Evolutionary conservation across 2,797 vertebrate species (phyloP).

Genomic region (Tamandua tetradactyla): DNA sequence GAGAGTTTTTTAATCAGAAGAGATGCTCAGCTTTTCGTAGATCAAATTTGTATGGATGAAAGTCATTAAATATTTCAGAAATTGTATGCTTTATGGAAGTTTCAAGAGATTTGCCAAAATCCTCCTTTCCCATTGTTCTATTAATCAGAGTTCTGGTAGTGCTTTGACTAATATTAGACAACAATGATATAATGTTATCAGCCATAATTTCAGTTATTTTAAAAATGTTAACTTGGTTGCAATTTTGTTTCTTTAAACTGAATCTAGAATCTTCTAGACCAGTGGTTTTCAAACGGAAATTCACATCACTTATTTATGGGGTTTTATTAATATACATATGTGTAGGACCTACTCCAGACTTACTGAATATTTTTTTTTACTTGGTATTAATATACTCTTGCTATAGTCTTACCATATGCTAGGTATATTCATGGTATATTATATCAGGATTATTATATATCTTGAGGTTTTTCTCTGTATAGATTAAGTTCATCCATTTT

Average conservation of each 20-base stretch:
- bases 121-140: background rate
- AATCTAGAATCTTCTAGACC: background rate
- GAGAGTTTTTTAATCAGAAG: conserved; percentile 17
- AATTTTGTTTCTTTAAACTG: background rate
- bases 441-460: background rate
- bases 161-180: conserved; percentile 1
- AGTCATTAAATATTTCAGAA: conserved; percentile 10
- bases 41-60: background rate
- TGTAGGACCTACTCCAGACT: background rate
- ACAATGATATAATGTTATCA: background rate
- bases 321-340: conserved; percentile 12
- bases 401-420: background rate
- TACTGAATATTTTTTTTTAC: background rate
- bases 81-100: background rate
- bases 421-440: background rate
- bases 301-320: background rate
- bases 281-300: background rate
- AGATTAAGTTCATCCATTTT: background rate
- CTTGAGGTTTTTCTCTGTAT: background rate
- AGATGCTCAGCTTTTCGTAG: background rate
- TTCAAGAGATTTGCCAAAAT: background rate
- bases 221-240: background rate
- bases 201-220: conserved; percentile 12
- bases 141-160: background rate
- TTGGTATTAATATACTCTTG: background rate